These are phyloP conservation scores for Pseudeuparius sepicola DNA, from an alignment of 2,888 invertebrate species.

Conservation along the genomic window DNA sequence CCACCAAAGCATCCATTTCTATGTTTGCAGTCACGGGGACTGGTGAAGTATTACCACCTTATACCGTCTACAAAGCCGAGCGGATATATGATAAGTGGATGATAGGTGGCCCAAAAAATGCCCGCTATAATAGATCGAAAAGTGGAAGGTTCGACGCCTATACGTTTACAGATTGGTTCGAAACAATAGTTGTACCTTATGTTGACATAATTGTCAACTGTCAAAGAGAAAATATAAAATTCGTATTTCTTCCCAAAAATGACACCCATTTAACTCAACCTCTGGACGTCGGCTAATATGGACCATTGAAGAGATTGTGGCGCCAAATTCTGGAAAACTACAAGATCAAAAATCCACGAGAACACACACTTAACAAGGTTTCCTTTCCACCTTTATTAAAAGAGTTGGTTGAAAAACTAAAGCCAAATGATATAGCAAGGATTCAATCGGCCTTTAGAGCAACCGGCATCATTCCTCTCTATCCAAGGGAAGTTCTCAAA, in stretches of 20 bases:
- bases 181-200: conserved; percentile 22
- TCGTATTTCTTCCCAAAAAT: conserved; percentile 21
- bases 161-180: conserved; percentile 20
- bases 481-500: conserved; percentile 6
- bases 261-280: conserved; percentile 23
- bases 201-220: conserved; percentile 21
- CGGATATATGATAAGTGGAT: conserved; percentile 28
- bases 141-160: conserved; percentile 24
- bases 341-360: conserved; percentile 4
- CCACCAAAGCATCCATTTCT: conserved; percentile 17
- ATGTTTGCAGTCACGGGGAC: conserved; percentile 14
- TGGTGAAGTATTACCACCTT: conserved; percentile 7
- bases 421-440: no score
- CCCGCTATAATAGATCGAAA: conserved; percentile 26
- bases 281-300: conserved; percentile 18
- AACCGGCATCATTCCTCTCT: conserved; percentile 7
- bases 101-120: no score
- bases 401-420: conserved; percentile 2
- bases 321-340: neutral
- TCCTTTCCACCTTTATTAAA: conserved; percentile 5
- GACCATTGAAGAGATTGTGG: conserved; percentile 7
- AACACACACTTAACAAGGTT: conserved; percentile 3
- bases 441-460: conserved; percentile 6
- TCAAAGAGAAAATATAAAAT: conserved; percentile 18
- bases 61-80: no score